Evolutionary conservation across 2,113 vertebrate species (phyloP).

Genomic region (Brachionichthys hirsutus): DNA sequence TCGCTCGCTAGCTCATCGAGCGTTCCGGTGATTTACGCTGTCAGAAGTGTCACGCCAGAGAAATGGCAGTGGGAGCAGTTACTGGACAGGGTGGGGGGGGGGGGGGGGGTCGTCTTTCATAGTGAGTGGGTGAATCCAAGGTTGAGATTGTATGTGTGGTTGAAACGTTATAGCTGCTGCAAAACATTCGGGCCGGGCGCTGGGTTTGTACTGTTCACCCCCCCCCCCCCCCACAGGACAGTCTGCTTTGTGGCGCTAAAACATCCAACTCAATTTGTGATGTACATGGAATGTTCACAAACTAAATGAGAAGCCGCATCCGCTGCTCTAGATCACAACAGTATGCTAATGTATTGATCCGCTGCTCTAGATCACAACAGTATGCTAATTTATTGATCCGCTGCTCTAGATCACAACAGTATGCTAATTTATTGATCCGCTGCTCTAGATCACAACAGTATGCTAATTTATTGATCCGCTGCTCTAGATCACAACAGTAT

Average conservation of each 20-base stretch:
- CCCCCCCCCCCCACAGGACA: constrained; percentile 2
- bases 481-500: constrained; percentile 36
- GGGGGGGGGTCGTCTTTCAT: constrained; percentile 31
- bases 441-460: constrained; percentile 33
- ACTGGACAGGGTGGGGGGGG: constrained; percentile 14
- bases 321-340: constrained; percentile 30
- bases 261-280: neutral
- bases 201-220: constrained; percentile 43
- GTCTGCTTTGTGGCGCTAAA: neutral
- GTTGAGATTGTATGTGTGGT: constrained; percentile 12
- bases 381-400: constrained; percentile 44
- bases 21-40: constrained; percentile 81
- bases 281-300: constrained; percentile 29
- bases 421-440: constrained; percentile 45
- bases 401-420: constrained; percentile 32
- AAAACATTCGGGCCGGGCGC: too few relatives aligned
- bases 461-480: constrained; percentile 45
- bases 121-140: constrained; percentile 2
- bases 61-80: constrained; percentile 52
- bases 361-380: constrained; percentile 31
- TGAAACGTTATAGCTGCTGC: constrained; percentile 3
- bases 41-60: constrained; percentile 71
- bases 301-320: constrained; percentile 34
- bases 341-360: constrained; percentile 43
- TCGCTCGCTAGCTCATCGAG: constrained; percentile 72